These are phyloP conservation scores for Sphinx pinastri DNA, from an alignment of 2,888 invertebrate species.

Conservation along the genomic window DNA sequence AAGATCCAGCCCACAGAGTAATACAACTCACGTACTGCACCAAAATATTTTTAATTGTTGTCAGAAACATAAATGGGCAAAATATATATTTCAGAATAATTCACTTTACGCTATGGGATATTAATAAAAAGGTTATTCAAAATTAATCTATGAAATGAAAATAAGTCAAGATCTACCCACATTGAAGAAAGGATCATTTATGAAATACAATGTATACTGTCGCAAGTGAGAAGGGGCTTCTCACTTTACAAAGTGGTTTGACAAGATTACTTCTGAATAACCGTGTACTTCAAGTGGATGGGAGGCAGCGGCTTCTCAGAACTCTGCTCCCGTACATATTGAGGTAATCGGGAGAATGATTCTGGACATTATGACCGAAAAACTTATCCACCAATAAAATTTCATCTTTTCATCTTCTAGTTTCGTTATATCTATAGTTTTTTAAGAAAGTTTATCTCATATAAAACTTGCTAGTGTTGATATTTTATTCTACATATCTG, in stretches of 20 bases:
- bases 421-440: neutral
- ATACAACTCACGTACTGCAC: neutral
- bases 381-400: constrained; percentile 1
- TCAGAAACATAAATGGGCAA: neutral
- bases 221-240: neutral
- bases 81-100: constrained; percentile 8
- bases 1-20: neutral
- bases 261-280: constrained; percentile 20
- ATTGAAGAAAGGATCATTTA: neutral
- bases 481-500: neutral
- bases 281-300: neutral
- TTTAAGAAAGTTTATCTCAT: neutral
- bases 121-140: constrained; percentile 21
- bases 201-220: neutral
- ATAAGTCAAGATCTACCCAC: neutral
- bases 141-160: constrained; percentile 1
- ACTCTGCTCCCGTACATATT: neutral
- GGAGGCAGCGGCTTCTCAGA: neutral
- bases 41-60: neutral
- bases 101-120: constrained; percentile 21
- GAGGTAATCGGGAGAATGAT: constrained; percentile 29
- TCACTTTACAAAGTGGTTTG: neutral
- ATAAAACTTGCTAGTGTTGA: neutral
- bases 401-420: neutral
- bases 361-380: constrained; percentile 26